Evolutionary conservation across 1,140 invertebrate genomes (phyloP), one percentile per base, ranked within the genome.

Genomic region (Drosophila bocqueti): DNA sequence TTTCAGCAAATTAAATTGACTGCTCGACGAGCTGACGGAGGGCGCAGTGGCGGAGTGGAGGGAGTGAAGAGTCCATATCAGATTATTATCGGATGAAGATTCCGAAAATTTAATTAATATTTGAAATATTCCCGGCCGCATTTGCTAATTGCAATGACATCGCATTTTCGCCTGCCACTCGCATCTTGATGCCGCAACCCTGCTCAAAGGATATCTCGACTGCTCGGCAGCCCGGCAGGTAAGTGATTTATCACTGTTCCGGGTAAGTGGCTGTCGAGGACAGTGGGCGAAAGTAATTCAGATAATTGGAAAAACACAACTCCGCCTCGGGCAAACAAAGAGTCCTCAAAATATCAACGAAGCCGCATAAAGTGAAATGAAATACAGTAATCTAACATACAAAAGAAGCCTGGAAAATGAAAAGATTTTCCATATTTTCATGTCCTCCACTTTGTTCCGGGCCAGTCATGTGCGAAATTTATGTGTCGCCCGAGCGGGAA

Each of bases 1-100:
- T 83, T 75, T 76, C 83, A 79, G 72, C 83, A 87, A 87, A 87
- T 87, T 83, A 87, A 87, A 87, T 89, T 83, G 72, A 89, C 67
- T 85, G 71, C 61, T 72, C 65, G 64, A 68, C 60, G 58, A 43
- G 59, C 10, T 54, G 38, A 18, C 29, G 38, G 50, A 8, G n/a
- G 36, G 16, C 31, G 34, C 8, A 31, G 29, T 31, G 29, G 29
- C 7, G 42, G n/a, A 47, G 21, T 11, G 34, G 11, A 16, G n/a
- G 38, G 34, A 43, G 29, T 36, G 68, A 24, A 26, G 42, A 40
- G 16, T 52, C 34, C 55, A 40, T 45, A 54, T 46, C 47, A 40
- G 54, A 60, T 76, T 60, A 63, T 54, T 47, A 76, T 76, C 73
- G 43, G 43, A 65, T 76, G 38, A 40, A 65, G 61, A 60, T 60